A percentile compares a stretch with the other conserved stretches of the same genome.
phyloP scores from a whole-genome alignment of 2,797 vertebrate genomes.

The Sus cebifrons region DNA sequence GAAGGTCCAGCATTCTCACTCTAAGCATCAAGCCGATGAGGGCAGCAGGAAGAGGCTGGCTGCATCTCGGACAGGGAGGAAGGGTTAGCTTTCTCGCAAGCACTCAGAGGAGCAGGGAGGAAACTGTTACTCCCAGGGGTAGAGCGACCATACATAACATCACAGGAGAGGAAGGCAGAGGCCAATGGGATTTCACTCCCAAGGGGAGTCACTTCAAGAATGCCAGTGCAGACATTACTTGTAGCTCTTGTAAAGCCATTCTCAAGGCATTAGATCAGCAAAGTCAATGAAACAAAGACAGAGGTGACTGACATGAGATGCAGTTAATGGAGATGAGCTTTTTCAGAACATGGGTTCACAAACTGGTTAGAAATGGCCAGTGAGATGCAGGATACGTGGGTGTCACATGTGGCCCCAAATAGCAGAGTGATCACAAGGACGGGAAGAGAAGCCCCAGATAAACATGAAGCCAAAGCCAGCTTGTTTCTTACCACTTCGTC shows the following conservation, averaged over 20 bases:
- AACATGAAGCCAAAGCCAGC: conserved; percentile 88
- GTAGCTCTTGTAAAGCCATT: conserved; percentile 79
- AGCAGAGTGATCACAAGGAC: conserved; percentile 83
- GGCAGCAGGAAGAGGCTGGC: conserved; percentile 73
- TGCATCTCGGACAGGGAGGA: conserved; percentile 74
- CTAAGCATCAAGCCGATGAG: conserved; percentile 66
- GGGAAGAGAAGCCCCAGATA: conserved; percentile 87
- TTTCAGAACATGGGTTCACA: conserved; percentile 68
- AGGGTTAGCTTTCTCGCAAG: conserved; percentile 53
- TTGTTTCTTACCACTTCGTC: conserved; percentile 98
- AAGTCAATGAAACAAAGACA: conserved; percentile 83
- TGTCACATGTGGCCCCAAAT: conserved; percentile 62
- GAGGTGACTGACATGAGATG: conserved; percentile 78
- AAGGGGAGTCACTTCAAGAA: conserved; percentile 78
- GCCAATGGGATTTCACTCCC: conserved; percentile 19
- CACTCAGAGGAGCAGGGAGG: conserved; percentile 69
- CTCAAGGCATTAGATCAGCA: conserved; percentile 78
- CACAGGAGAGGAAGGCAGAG: conserved; percentile 72
- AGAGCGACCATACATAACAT: conserved; percentile 48
- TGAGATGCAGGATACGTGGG: conserved; percentile 73
- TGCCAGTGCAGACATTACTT: conserved; percentile 81
- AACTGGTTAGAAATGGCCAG: conserved; percentile 78
- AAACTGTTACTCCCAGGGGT: conserved; percentile 68
- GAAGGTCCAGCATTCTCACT: conserved; percentile 20
- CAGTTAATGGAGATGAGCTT: conserved; percentile 79